Evolutionary conservation across 2,888 invertebrate species (phyloP), one percentile per base, ranked within the genome.

Genomic region (Sycophila texana): DNA sequence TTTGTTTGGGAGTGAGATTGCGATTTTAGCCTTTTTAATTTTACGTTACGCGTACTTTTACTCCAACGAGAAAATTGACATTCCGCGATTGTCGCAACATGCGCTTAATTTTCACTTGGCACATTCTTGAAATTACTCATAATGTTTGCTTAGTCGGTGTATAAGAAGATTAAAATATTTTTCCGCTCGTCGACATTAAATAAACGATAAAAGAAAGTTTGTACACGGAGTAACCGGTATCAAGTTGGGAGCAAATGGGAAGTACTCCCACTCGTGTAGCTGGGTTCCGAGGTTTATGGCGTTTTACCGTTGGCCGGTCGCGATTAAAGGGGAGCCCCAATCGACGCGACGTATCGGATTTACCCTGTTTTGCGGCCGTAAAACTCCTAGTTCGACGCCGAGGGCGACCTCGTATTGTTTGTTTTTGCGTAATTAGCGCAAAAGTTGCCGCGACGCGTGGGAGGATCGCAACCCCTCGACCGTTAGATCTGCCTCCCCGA

Each of bases 311-410:
- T 74, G 39, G 73, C 61, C 71, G 51, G 65, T 70, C 65, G 79
- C 74, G 74, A 79, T 79, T 74, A 79, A 74, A 74, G 79, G 60
- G 47, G 47, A 22, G 30, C 13, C 3, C 47, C 47, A 55, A 55
- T 61, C 55, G 70, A 47, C 47, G 47, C 16, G 18, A 5, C 30
- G 68, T 70, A 80, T 80, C 77, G 80, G 77, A 80, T 80, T 80
- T 74, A 77, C 58, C 77, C 74, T 80, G 80, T 77, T 77, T 80
- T 77, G 80, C 80, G 80, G 71, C 55, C 74, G 77, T 80, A 80
- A 80, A 80, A 65, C 77, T 51, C n/a, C 14, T 39, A 39, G 39
- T 39, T n/a, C 20, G 65, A n/a, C 53, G n/a, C 26, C 55, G 66
- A 14, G 13, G 26, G 30, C 26, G 70, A 71, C 22, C 65, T 74